These are phyloP conservation scores for Maconellicoccus hirsutus DNA, from an alignment of 1,140 invertebrate genomes.

Conservation along the genomic window DNA sequence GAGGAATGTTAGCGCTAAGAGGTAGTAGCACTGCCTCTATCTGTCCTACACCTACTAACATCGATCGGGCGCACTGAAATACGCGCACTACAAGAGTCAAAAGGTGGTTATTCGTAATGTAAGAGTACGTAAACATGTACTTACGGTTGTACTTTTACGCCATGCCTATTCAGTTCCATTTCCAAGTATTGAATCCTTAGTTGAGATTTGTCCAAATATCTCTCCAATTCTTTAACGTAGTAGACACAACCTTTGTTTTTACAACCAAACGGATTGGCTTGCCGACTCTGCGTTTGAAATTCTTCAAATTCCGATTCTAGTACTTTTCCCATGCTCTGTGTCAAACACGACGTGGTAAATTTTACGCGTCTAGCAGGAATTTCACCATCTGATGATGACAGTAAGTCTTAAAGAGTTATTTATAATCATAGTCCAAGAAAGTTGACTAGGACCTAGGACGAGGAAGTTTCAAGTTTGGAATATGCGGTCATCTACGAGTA, in stretches of 20 bases:
- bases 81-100: too few relatives aligned
- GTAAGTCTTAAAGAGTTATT: too few relatives aligned
- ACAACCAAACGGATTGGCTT: conserved; percentile 7
- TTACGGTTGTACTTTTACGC: conserved; percentile 15
- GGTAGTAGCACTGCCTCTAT: too few relatives aligned
- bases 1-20: too few relatives aligned
- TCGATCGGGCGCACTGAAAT: too few relatives aligned
- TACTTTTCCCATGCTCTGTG: conserved; percentile 3
- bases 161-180: conserved; percentile 8
- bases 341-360: background rate
- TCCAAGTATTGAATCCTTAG: conserved; percentile 1
- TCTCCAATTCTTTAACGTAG: conserved; percentile 12
- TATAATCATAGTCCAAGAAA: too few relatives aligned
- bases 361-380: too few relatives aligned
- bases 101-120: background rate
- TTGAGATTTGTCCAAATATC: conserved; percentile 6
- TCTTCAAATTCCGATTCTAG: conserved; percentile 14
- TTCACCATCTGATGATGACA: too few relatives aligned
- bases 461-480: too few relatives aligned
- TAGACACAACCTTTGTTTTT: background rate
- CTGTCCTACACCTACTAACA: too few relatives aligned
- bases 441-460: too few relatives aligned
- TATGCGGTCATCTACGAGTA: too few relatives aligned
- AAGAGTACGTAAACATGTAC: background rate
- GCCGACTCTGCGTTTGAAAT: conserved; percentile 8